Percentiles rank a stretch among this genome's conserved stretches.
Conservation (phyloP, 2,888 invertebrate genomes). For the Aproaerema taeniolella region DNA sequence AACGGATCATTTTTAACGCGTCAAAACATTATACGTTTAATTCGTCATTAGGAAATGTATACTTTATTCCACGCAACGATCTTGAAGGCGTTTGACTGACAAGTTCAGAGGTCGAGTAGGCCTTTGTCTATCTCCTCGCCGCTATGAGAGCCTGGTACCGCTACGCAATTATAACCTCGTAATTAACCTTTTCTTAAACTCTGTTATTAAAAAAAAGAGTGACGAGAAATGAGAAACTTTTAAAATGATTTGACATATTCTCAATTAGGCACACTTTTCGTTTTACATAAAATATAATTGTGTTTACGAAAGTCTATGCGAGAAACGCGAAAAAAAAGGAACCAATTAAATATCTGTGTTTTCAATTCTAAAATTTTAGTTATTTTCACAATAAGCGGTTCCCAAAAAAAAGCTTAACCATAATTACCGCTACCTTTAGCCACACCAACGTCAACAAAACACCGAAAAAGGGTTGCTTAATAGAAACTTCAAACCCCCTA, state of each 20-base stretch:
- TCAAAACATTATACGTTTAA: conserved; percentile 1
- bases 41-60: conserved; percentile 9
- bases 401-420: too few relatives aligned
- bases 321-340: too few relatives aligned
- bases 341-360: too few relatives aligned
- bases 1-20: too few relatives aligned
- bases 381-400: too few relatives aligned
- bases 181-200: conserved; percentile 11
- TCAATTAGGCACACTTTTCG: not conserved
- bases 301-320: not conserved
- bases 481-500: conserved; percentile 3
- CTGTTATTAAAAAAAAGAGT: not conserved
- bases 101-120: conserved; percentile 13
- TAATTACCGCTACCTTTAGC: too few relatives aligned
- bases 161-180: conserved; percentile 15
- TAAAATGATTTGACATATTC: not conserved
- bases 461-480: too few relatives aligned
- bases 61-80: not conserved
- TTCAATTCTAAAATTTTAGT: too few relatives aligned
- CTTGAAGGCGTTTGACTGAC: conserved; percentile 13
- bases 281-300: not conserved
- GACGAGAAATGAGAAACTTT: not conserved
- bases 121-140: conserved; percentile 15
- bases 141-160: conserved; percentile 15
- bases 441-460: too few relatives aligned